Base-by-base conservation (phyloP, 1,140 invertebrate genomes). In the Holcopasites calliopsidis region DNA sequence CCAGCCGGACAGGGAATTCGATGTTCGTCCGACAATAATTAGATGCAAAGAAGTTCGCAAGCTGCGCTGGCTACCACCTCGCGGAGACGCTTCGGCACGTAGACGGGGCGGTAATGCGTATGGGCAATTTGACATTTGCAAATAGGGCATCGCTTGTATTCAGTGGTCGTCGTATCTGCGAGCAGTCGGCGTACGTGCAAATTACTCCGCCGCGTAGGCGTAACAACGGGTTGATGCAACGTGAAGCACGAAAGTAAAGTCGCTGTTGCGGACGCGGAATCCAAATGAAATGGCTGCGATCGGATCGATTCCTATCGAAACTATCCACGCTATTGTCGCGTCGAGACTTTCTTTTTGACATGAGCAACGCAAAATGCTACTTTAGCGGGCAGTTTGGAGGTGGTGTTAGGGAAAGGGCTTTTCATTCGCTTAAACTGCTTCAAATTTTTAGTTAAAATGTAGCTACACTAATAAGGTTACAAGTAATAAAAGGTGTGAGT, bases 51-150 rank as follows among this genome's bases (percentile, higher is more conserved):
- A 76, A 66, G 78, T 55, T 66, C 64, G 60, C 31, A n/a, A n/a
- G n/a, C n/a, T 44, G 49, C 33, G 44, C 42, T 44, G 58, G 58
- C 33, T 77, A 55, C 38, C 75, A 57, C 65, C 47, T 47, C 31
- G 28, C 52, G 38, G 64, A 60, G 61, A 76, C 66, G 74, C 75
- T 61, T 78, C 58, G 74, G 50, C 54, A 57, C 60, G 64, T 62
- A 54, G 58, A 82, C 65, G 55, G 38, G 49, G 42, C 26, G 42
- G 69, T 82, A 80, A 80, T 80, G 75, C 70, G 83, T 68, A 74
- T 83, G 77, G 73, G 76, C 85, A 86, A 87, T 85, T 87, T 87
- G 83, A 87, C 82, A 88, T 86, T 86, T 84, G 84, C 85, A 88
- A 88, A 88, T 87, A 81, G 82, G 82, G 65, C 76, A 87, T 77